Conservation (phyloP, 2,113 vertebrate species). For the Corythornis madagascariensis region DNA sequence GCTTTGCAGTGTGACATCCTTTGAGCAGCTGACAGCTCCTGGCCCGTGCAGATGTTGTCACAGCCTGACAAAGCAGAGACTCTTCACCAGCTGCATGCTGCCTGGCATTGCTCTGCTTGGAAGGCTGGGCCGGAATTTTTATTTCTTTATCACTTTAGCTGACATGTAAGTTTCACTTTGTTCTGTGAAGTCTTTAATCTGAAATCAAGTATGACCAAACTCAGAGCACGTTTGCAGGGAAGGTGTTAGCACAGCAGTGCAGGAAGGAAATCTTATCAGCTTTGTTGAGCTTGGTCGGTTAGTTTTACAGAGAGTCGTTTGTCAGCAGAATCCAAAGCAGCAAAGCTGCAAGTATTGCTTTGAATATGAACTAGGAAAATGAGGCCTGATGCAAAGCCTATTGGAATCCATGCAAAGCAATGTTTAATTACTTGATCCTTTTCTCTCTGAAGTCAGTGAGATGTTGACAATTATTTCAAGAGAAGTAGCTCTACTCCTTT, state of each 20-base stretch:
- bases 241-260: background rate
- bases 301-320: background rate
- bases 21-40: background rate
- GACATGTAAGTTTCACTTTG: background rate
- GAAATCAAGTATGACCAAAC: background rate
- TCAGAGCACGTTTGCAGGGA: background rate
- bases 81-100: background rate
- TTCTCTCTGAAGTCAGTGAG: conserved; percentile 15
- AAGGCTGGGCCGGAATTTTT: background rate
- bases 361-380: background rate
- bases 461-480: conserved; percentile 9
- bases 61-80: background rate
- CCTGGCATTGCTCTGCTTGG: background rate
- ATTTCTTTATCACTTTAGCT: background rate
- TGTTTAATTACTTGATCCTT: conserved; percentile 17
- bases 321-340: conserved; percentile 47
- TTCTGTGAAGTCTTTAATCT: background rate
- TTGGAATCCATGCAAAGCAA: conserved; percentile 23
- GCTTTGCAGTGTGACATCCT: conserved; percentile 5
- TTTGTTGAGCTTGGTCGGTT: conserved; percentile 27
- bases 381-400: conserved; percentile 13
- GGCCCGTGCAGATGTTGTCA: background rate
- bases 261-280: conserved; percentile 62
- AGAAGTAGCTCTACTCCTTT: conserved; percentile 5
- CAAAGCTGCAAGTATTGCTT: background rate